Evolutionary conservation across 2,797 vertebrate species (phyloP), one percentile per base, ranked within the genome.

Genomic region (Rhinoraja longicauda): DNA sequence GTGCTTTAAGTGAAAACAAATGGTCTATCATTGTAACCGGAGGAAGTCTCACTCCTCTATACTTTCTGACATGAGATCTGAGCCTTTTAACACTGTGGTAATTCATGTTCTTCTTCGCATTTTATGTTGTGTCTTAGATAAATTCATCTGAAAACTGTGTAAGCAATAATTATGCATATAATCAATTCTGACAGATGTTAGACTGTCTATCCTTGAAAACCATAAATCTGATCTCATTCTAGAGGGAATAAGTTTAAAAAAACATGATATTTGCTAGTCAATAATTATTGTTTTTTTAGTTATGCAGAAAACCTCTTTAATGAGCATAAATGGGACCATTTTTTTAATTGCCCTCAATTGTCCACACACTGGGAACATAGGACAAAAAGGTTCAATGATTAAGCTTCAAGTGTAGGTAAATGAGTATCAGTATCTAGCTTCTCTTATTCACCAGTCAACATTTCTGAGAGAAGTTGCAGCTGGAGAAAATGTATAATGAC

Each of bases 1-100:
- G 62, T 10, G 8, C 91, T 93, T 90, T 86, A 93, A 90, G 94
- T 93, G 94, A 95, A 95, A 76, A 59, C 15, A 94, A 94, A 94
- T 64, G 59, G 12, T 29, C 90, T 93, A 93, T 93, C 94, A 93
- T 94, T 94, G 17, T 24, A 73, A 73, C 21, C 0, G 4, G 36
- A 9, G 36, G 19, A 45, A 15, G 36, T 10, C 21, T 57, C 45
- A 53, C 21, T 57, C 39, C 8, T 32, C 57, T 86, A 29, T 10
- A 21, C 81, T 59, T 2, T 1, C 0, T 86, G n/a, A 62, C 13
- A n/a, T 86, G 57, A 86, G 57, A 86, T 19, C 26, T 64, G 29
- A 64, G 29, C 57, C 17, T 45, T 26, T 82, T 9, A 53, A 29
- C 13, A 86, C 21, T 6, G 24, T 29, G 26, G 26, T 57, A n/a